Conservation (phyloP, 2,888 invertebrate genomes). For the Boloria selene region DNA sequence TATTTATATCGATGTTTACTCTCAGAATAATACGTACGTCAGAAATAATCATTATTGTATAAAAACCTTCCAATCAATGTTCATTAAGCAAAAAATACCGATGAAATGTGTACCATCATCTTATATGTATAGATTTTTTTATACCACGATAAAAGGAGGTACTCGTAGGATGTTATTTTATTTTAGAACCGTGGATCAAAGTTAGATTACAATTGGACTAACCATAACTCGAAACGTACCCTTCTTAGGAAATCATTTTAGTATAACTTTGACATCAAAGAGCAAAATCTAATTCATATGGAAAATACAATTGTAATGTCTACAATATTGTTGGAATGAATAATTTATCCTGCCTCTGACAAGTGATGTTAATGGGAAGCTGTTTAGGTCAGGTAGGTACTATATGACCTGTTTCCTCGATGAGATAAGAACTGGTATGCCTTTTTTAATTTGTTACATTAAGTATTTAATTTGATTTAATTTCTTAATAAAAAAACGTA, state of each 20-base stretch:
- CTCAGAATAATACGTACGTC: too few relatives aligned
- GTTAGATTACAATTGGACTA: too few relatives aligned
- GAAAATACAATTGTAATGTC: slow-evolving; percentile 30
- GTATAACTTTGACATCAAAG: slow-evolving; percentile 24
- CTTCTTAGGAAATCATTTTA: slow-evolving; percentile 2
- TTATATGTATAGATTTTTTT: too few relatives aligned
- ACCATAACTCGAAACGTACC: not conserved
- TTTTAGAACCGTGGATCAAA: too few relatives aligned
- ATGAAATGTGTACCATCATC: too few relatives aligned
- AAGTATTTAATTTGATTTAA: not conserved
- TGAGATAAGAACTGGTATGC: slow-evolving; percentile 3
- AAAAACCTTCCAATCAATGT: too few relatives aligned
- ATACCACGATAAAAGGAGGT: too few relatives aligned
- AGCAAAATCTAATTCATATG: slow-evolving; percentile 24
- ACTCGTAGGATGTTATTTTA: too few relatives aligned
- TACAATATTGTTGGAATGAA: slow-evolving; percentile 32
- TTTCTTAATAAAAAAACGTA: too few relatives aligned
- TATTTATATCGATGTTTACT: too few relatives aligned
- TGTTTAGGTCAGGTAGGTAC: slow-evolving; percentile 31
- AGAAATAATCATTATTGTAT: too few relatives aligned
- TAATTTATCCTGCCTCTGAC: slow-evolving; percentile 31
- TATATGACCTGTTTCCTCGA: slow-evolving; percentile 31
- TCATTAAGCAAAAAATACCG: too few relatives aligned
- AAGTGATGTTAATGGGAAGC: slow-evolving; percentile 25
- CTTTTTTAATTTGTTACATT: not conserved